A percentile compares a stretch with the other conserved stretches of the same genome.
Conservation (phyloP, 2,797 vertebrate species). For the Basileuterus tristriatus region DNA sequence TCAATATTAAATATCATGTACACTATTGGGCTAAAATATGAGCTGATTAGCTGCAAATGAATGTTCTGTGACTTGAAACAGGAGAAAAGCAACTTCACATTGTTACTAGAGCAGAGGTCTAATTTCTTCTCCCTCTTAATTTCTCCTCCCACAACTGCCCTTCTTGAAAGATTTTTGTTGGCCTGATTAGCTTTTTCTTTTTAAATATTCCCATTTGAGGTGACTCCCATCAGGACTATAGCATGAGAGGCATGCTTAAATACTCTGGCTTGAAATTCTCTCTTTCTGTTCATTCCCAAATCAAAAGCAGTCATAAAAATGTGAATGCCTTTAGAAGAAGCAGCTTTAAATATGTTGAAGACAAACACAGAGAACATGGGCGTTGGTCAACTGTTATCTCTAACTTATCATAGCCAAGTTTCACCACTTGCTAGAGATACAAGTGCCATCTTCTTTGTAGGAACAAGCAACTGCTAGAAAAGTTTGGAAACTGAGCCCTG, state of each 20-base stretch:
- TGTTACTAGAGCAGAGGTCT: constrained; percentile 34
- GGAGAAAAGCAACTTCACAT: not conserved
- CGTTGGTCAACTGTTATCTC: not conserved
- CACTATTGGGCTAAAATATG: not conserved
- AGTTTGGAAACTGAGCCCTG: not conserved
- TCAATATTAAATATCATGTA: constrained; percentile 16
- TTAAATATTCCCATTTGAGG: not conserved
- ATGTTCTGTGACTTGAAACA: not conserved
- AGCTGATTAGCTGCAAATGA: constrained; percentile 27
- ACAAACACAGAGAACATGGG: not conserved
- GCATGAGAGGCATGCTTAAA: not conserved
- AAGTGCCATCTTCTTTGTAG: not conserved
- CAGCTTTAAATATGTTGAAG: not conserved
- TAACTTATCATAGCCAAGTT: not conserved
- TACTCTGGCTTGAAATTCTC: not conserved
- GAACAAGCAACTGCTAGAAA: not conserved
- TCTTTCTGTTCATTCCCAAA: not conserved
- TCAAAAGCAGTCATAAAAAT: not conserved
- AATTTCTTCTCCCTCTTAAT: constrained; percentile 20
- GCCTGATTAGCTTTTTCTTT: constrained; percentile 42
- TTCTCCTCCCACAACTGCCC: constrained; percentile 8
- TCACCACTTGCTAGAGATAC: not conserved
- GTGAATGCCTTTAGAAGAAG: not conserved
- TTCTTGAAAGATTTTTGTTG: constrained; percentile 34
- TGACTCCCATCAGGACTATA: not conserved